phyloP scores from a whole-genome alignment of 2,113 vertebrate genomes.

The Tupaia chinensis region DNA sequence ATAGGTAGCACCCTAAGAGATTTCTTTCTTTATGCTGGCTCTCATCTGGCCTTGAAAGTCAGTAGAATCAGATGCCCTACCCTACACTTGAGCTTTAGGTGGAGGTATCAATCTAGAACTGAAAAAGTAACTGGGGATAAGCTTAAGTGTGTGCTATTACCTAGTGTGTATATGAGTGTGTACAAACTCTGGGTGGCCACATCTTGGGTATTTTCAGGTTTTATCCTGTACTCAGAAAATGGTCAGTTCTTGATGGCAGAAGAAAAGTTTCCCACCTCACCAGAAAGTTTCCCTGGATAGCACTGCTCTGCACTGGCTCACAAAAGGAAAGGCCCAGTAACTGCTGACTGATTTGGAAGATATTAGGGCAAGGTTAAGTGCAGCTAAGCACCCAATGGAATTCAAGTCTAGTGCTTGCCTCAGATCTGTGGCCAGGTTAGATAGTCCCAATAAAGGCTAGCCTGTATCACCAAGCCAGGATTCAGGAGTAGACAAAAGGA shows the following conservation, averaged over 20 bases:
- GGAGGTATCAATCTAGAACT: not conserved
- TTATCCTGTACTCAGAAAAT: not conserved
- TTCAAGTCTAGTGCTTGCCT: slow-evolving; percentile 31
- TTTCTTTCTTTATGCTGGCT: not conserved
- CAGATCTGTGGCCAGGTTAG: not conserved
- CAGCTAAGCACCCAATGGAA: not conserved
- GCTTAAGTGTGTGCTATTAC: not conserved
- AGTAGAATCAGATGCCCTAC: not conserved
- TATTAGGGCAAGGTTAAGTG: not conserved
- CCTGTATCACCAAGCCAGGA: not conserved
- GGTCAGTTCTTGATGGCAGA: not conserved
- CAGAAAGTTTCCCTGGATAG: not conserved
- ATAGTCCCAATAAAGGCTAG: not conserved
- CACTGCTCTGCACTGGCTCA: not conserved
- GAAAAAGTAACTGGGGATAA: not conserved
- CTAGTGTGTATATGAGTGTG: not conserved
- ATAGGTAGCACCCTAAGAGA: not conserved
- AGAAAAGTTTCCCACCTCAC: not conserved
- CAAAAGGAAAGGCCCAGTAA: not conserved
- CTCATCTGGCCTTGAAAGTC: slow-evolving; percentile 3
- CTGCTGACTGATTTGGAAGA: not conserved
- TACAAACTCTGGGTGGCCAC: not conserved
- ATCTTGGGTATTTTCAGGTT: not conserved
- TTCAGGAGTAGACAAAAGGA: not conserved
- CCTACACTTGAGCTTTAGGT: not conserved